phyloP scores from a whole-genome alignment of 2,797 vertebrate species.

The Periophthalmus magnuspinnatus region DNA sequence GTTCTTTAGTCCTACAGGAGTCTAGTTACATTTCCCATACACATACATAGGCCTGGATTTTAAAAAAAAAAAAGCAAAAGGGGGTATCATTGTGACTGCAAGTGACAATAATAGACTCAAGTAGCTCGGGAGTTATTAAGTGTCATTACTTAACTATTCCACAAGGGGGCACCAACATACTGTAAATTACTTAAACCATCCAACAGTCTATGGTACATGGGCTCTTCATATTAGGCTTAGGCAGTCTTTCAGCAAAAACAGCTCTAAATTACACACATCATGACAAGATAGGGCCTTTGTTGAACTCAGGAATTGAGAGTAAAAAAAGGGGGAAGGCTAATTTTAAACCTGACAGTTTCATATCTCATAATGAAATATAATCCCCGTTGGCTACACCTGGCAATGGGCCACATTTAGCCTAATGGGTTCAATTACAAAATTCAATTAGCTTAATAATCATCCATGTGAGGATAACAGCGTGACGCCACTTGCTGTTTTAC shows the following conservation, averaged over 20 bases:
- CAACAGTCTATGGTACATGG: background rate
- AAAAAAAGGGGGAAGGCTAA: background rate
- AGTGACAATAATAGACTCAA: background rate
- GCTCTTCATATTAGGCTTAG: background rate
- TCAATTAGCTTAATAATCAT: background rate
- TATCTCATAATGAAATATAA: background rate
- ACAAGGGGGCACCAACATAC: slow-evolving; percentile 6
- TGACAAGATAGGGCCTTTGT: background rate
- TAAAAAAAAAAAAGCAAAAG: background rate
- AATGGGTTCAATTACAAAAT: slow-evolving; percentile 5
- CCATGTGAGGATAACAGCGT: background rate
- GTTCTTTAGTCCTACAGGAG: background rate
- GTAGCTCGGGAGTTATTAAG: too few relatives aligned
- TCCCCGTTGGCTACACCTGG: background rate
- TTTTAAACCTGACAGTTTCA: background rate
- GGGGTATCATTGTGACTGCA: too few relatives aligned
- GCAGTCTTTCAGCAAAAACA: background rate
- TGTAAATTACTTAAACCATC: background rate
- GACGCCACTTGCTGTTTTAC: background rate
- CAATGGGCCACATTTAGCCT: slow-evolving; percentile 1
- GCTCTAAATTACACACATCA: background rate
- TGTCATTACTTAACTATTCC: background rate
- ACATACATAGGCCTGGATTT: background rate
- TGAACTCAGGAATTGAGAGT: background rate
- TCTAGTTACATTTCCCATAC: background rate